Conservation (phyloP, 2,113 vertebrate genomes). For the Lynx canadensis region DNA sequence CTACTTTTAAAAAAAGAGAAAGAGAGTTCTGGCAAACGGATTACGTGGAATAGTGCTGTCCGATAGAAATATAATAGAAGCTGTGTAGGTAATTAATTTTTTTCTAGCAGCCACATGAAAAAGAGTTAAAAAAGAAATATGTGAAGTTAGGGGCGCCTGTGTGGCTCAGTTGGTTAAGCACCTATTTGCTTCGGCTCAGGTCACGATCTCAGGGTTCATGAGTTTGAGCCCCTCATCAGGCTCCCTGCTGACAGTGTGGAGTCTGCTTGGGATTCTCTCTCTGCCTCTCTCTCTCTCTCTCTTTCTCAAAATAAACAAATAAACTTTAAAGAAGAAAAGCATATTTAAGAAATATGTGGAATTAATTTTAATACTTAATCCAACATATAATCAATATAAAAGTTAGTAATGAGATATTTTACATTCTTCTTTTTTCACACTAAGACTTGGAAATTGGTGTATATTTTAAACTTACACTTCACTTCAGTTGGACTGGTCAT, state of each 20-base stretch:
- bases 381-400: not conserved
- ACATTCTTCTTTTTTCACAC: not conserved
- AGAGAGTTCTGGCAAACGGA: no score
- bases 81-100: not conserved
- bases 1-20: no score
- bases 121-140: not conserved
- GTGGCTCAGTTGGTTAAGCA: no score
- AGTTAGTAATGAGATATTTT: not conserved
- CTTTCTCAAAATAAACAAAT: no score
- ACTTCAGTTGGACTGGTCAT: not conserved
- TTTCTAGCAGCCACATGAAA: not conserved
- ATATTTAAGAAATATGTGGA: not conserved
- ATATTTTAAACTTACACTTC: not conserved
- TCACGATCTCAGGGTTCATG: no score
- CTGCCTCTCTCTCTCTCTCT: no score
- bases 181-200: no score
- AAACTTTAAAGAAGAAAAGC: no score
- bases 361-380: conserved; percentile 16
- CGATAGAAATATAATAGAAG: not conserved
- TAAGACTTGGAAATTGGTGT: not conserved
- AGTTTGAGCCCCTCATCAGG: no score
- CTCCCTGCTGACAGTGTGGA: rapidly evolving
- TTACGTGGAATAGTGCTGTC: not conserved
- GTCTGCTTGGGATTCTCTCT: no score
- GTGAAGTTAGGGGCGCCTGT: not conserved